A percentile compares a stretch with the other conserved stretches of the same genome.
Conservation (phyloP, 2,113 vertebrate genomes). For the Taxidea taxus region DNA sequence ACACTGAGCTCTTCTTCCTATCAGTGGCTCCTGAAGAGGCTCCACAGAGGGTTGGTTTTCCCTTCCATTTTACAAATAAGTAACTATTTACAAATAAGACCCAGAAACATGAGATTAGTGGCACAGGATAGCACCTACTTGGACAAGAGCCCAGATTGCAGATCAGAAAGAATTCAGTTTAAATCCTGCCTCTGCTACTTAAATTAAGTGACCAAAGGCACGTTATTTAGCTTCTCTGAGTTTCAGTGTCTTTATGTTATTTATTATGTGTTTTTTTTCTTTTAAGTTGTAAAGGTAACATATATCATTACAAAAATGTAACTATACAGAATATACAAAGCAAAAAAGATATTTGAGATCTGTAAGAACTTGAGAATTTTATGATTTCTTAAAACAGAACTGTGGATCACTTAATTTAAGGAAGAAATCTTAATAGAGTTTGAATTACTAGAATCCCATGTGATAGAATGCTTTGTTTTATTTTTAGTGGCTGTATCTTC, state of each 20-base stretch:
- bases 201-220: neutral
- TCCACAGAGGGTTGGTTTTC: neutral
- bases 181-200: neutral
- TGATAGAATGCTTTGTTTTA: slow-evolving; percentile 49
- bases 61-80: neutral
- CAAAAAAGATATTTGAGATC: neutral
- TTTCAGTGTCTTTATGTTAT: neutral
- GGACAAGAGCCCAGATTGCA: neutral
- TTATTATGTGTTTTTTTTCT: neutral
- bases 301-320: neutral
- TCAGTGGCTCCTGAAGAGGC: neutral
- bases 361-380: neutral
- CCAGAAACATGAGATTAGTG: neutral
- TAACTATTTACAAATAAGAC: neutral
- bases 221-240: neutral
- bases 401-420: neutral
- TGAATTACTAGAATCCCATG: neutral
- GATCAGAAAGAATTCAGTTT: slow-evolving; percentile 11
- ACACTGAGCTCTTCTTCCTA: neutral
- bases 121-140: neutral
- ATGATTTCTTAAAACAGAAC: neutral
- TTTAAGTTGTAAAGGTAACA: neutral
- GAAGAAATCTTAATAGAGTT: neutral
- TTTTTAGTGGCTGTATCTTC: slow-evolving; percentile 80
- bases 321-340: neutral